Evolutionary conservation across 2,888 invertebrate species (phyloP).

Genomic region (Cyrtodaria siliqua): DNA sequence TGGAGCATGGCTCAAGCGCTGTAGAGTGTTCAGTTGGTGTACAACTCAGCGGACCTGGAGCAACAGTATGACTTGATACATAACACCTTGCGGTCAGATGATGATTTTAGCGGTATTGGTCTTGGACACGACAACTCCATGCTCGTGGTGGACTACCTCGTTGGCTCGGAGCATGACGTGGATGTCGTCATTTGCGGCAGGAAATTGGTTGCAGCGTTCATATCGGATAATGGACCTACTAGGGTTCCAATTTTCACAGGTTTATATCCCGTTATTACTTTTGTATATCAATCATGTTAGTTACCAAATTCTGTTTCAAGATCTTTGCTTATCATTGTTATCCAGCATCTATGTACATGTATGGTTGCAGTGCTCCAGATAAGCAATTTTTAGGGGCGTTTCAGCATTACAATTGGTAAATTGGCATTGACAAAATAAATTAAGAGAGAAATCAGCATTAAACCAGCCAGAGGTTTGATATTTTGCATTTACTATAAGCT

Average conservation of each 20-base stretch:
- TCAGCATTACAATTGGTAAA: no score
- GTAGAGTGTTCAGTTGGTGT: conserved; percentile 70
- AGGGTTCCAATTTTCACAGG: conserved; percentile 65
- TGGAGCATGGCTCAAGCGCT: conserved; percentile 75
- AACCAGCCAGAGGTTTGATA: no score
- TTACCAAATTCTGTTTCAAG: no score
- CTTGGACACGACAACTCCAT: conserved; percentile 69
- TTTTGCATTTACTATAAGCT: no score
- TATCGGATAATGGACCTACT: conserved; percentile 76
- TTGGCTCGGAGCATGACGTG: conserved; percentile 75
- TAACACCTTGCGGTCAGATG: conserved; percentile 43
- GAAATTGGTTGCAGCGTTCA: conserved; percentile 71
- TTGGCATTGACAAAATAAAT: no score
- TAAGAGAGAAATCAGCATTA: no score
- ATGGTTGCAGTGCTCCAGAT: no score
- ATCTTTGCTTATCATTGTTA: no score
- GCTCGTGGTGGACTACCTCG: conserved; percentile 65
- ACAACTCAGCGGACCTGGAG: conserved; percentile 49
- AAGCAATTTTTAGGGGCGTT: no score
- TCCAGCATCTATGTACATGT: no score
- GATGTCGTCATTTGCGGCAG: conserved; percentile 70
- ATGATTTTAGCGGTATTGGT: conserved; percentile 68
- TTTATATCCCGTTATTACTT: no score
- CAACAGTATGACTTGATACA: conserved; percentile 48
- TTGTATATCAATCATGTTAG: no score